A percentile compares a stretch with the other conserved stretches of the same genome.
Conservation (phyloP, 2,113 vertebrate genomes). For the Ondatra zibethicus region DNA sequence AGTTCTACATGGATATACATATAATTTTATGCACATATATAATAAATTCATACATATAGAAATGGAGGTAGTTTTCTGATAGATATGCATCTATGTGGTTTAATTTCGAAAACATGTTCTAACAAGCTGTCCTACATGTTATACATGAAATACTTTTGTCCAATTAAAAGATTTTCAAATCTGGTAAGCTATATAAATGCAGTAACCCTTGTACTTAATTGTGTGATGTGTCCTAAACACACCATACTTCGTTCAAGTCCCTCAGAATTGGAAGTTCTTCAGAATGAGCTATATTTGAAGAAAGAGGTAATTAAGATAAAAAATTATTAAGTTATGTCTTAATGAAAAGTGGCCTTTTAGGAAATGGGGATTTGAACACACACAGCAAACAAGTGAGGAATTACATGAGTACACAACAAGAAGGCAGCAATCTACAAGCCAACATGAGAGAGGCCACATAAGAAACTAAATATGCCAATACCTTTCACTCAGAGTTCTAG, state of each 20-base stretch:
- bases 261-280: constrained; percentile 20
- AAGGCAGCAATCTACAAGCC: background rate
- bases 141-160: constrained; percentile 3
- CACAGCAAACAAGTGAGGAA: background rate
- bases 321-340: background rate
- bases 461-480: background rate
- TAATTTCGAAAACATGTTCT: constrained; percentile 9
- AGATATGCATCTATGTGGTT: constrained; percentile 19
- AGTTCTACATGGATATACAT: background rate
- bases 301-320: background rate
- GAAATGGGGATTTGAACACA: background rate
- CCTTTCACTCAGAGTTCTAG: background rate
- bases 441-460: background rate
- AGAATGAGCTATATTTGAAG: constrained; percentile 36
- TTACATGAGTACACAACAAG: background rate
- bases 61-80: background rate
- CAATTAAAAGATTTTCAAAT: constrained; percentile 17
- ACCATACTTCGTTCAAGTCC: background rate
- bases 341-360: background rate
- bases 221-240: background rate
- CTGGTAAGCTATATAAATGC: background rate
- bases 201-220: background rate
- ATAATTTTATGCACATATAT: background rate
- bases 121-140: background rate
- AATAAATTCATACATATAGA: background rate